Evolutionary conservation across 2,113 vertebrate genomes (phyloP), one percentile per base, ranked within the genome.

Genomic region (Aegypius monachus): DNA sequence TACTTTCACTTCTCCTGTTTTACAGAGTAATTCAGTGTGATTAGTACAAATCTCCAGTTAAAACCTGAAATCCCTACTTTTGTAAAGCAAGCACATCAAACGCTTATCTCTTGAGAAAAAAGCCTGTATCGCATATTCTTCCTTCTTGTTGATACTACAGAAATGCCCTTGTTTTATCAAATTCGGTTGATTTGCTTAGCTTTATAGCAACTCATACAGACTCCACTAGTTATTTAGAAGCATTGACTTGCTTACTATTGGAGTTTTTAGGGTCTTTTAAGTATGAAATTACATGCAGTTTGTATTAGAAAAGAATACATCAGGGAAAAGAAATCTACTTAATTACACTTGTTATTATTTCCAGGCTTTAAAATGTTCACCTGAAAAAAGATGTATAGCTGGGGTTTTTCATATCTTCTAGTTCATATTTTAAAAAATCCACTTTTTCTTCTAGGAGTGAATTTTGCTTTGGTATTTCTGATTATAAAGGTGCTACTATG

Each of bases 21-120:
- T 62, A 88, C n/a, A 52, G n/a, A 74, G 72, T 80, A 96, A 91
- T 91, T 91, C 48, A 45, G 10, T 56, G 53, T 84, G 55, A 94
- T 94, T 96, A 80, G 43, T 56, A 82, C 52, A 93, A 95, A 91
- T 95, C 84, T 93, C 70, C 20, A 34, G 45, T 66, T 93, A 93
- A 95, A 84, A 90, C 63, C 75, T 71, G 29, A 93, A 97, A 97
- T 94, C 81, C 23, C 38, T 83, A 5, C 53, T 90, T 90, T 21
- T 80, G 62, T 66, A 92, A 79, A 92, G 16, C 11, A 88, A 82
- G 48, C 1, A 2, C 80, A 85, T 72, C 23, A 83, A 93, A 72
- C 73, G 14, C 13, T 68, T 88, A 23, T 65, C 79, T 92, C 58
- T 47, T 52, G 38, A 96, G 82, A 22, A 80, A 83, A 89, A 86